Base-by-base conservation (phyloP, 2,888 invertebrate genomes). In the Eulithis testata region DNA sequence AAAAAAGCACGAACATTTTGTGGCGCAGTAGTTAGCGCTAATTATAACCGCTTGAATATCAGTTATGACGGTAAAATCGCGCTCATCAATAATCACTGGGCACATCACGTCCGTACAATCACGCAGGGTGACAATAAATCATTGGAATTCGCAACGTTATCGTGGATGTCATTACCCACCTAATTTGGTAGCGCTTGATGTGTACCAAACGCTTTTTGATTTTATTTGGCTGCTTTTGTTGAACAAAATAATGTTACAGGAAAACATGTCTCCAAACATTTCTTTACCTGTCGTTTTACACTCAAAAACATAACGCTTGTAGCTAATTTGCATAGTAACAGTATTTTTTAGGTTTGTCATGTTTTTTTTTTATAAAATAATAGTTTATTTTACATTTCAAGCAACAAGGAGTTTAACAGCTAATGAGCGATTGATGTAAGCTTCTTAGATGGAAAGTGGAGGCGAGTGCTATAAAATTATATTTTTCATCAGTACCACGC, bases 51-150 rank as follows among this genome's bases (percentile, higher is more conserved):
- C 66, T 71, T 53, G 63, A 57, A 60, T 70, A 65, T 67, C 69
- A 44, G 66, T 71, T 68, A 69, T 60, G 63, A 63, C 65, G 58
- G 63, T 40, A 66, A 65, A 72, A 65, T 72, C 58, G 59, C 61
- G 64, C 70, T 73, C 76, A 77, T 78, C 75, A 79, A 77, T 78
- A 76, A 76, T 73, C 74, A 71, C 63, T 52, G 68, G 58, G 56
- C 53, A 55, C 71, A 69, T 68, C 65, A 66, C 60, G 69, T 63
- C 68, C 62, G 61, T 51, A 70, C 73, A 75, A 73, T 76, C 75
- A 73, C 73, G 68, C 66, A 63, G 65, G 66, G 71, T 65, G 69
- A 64, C 69, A 72, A 76, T 78, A 77, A 78, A 78, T 77, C 78
- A 80, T 77, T 76, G 74, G 74, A 72, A 76, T 77, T 75, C 74